Evolutionary conservation across 1,140 invertebrate genomes (phyloP).

Genomic region (Adoxophyes honmai): DNA sequence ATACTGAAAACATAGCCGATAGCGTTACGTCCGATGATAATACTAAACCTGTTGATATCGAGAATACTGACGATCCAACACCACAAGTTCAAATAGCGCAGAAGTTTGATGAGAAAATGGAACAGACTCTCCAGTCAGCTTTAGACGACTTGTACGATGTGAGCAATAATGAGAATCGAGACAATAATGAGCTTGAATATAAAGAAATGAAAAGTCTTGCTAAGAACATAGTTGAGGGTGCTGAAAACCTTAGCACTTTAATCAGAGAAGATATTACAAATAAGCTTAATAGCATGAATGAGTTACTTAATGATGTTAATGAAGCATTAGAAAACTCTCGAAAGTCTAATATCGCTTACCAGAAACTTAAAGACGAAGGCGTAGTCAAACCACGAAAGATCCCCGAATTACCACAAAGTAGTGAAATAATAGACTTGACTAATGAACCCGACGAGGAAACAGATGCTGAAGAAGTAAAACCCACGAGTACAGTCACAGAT

Average conservation of each 20-base stretch:
- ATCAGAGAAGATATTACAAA: slow-evolving; percentile 70
- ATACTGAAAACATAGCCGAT: not conserved
- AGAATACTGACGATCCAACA: too few species aligned
- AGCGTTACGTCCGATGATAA: too few species aligned
- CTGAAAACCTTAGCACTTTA: slow-evolving; percentile 61
- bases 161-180: slow-evolving; percentile 38
- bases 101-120: slow-evolving; percentile 46
- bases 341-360: slow-evolving; percentile 61
- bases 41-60: too few species aligned
- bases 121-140: slow-evolving; percentile 47
- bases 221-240: slow-evolving; percentile 59
- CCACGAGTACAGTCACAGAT: slow-evolving; percentile 28
- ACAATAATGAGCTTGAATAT: slow-evolving; percentile 57
- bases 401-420: slow-evolving; percentile 15
- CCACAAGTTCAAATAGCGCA: not conserved
- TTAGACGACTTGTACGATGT: slow-evolving; percentile 49
- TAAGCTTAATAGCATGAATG: slow-evolving; percentile 72
- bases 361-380: slow-evolving; percentile 51
- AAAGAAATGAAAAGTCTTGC: slow-evolving; percentile 64
- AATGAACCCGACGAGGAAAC: slow-evolving; percentile 21
- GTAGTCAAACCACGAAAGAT: slow-evolving; percentile 22
- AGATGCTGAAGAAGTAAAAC: slow-evolving; percentile 10
- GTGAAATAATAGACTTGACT: slow-evolving; percentile 18
- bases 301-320: slow-evolving; percentile 69
- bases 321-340: slow-evolving; percentile 66